Base-by-base conservation (phyloP, 2,113 vertebrate species). In the Chelonoidis abingdonii region DNA sequence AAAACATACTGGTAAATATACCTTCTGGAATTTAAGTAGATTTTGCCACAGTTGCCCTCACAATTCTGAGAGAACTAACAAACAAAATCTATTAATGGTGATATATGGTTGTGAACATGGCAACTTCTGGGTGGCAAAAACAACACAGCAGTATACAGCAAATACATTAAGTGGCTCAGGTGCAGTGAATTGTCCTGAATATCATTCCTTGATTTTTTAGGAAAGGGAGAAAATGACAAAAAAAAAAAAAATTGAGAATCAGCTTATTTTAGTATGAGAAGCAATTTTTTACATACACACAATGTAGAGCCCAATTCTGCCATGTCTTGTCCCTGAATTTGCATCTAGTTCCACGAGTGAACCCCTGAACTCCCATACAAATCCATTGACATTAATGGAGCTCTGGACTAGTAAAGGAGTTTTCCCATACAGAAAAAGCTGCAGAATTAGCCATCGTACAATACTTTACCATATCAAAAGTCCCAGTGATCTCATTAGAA, bases 171-270 rank as follows among this genome's bases (percentile, higher is more conserved):
- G 29, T n/a, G 84, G 8, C 38, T 79, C 69, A 53, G 90, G 1
- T 89, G 35, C 38, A 62, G n/a, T 0, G 0, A 47, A 44, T 27
- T 14, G 41, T 75, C n/a, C 8, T 75, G 14, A 41, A 22, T 41
- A 41, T 41, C 69, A 41, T 38, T 21, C 19, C 38, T 75, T 75
- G 69, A 59, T 80, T 89, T 59, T 54, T 54, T 79, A 76, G 4
- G 3, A 2, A 80, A 31, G 9, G 69, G 35, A 17, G 88, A 8
- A 62, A 29, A 62, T 62, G 59, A 62, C 27, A 11, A 57, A 59
- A 59, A 53, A 41, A 41, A 41, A 49, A 50, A 14, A 94, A 89
- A 35, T 6, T 1, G 2, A 62, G 19, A 78, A 49, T 62, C 80
- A 80, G 10, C 4, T 13, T 29, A 6, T 54, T 53, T 56, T 57